phyloP scores from a whole-genome alignment of 2,888 invertebrate genomes.

The Euclidia mi region DNA sequence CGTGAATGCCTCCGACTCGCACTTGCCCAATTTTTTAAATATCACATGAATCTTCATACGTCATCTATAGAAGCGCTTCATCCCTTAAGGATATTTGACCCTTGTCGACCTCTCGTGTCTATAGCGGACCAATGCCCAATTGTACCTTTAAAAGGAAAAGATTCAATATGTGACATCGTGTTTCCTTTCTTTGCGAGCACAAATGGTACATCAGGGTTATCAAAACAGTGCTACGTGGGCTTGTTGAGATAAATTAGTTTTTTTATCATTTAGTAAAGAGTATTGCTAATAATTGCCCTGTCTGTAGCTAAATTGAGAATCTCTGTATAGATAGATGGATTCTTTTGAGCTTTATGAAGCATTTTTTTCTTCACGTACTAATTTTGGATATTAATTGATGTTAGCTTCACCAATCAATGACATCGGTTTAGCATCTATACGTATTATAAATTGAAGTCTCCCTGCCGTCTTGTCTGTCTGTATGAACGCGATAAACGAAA shows the following conservation, averaged over 20 bases:
- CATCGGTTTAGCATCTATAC: too few species aligned
- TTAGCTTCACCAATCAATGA: too few species aligned
- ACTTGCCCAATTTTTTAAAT: not conserved
- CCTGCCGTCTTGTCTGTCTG: too few species aligned
- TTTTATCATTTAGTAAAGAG: not conserved
- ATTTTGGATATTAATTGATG: too few species aligned
- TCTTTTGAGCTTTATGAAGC: too few species aligned
- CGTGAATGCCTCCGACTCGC: too few species aligned
- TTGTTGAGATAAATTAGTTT: not conserved
- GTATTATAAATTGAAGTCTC: too few species aligned
- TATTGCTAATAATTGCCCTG: too few species aligned
- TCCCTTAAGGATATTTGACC: constrained; percentile 47
- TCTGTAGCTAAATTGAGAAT: too few species aligned
- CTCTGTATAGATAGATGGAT: too few species aligned
- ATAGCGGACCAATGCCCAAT: constrained; percentile 37
- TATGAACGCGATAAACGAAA: too few species aligned
- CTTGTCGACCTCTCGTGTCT: constrained; percentile 50
- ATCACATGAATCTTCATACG: constrained; percentile 40
- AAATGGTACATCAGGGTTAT: not conserved
- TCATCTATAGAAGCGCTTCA: constrained; percentile 30
- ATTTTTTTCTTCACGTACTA: too few species aligned
- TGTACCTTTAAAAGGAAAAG: constrained; percentile 46
- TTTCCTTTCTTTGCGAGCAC: constrained; percentile 14
- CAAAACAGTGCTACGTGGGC: not conserved
- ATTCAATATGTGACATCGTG: constrained; percentile 40